These are phyloP conservation scores for Lingula anatina DNA, from an alignment of 2,888 invertebrate genomes.

Conservation along the genomic window DNA sequence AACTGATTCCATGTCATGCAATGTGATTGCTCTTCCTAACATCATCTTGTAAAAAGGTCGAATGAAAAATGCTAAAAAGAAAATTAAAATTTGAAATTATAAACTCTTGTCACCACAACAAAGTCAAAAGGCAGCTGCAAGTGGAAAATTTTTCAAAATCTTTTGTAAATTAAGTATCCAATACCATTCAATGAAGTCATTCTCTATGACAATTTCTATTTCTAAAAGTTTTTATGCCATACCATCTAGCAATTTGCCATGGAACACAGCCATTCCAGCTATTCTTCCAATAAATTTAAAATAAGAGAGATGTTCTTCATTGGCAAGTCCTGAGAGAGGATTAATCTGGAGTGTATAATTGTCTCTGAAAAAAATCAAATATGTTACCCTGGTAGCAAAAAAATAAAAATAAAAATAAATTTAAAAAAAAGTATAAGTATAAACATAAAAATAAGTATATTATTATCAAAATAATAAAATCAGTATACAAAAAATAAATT, in stretches of 20 bases:
- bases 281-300: slow-evolving; percentile 98
- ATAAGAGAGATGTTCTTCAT: slow-evolving; percentile 95
- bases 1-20: slow-evolving; percentile 98
- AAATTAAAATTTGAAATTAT: no score
- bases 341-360: slow-evolving; percentile 99
- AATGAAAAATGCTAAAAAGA: slow-evolving; percentile 86
- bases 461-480: neutral
- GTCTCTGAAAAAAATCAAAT: slow-evolving; percentile 62
- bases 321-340: slow-evolving; percentile 93
- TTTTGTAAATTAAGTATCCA: no score
- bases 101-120: no score
- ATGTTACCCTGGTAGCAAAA: neutral
- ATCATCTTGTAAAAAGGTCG: slow-evolving; percentile 99
- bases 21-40: slow-evolving; percentile 86
- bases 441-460: neutral
- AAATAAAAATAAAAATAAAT: no score
- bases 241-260: slow-evolving; percentile 96
- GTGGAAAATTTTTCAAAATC: no score
- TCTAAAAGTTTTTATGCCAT: slow-evolving; percentile 34
- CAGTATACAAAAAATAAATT: neutral
- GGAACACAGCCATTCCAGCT: slow-evolving; percentile 98
- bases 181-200: no score
- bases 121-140: no score
- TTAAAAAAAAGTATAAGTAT: neutral
- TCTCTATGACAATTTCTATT: no score